Base-by-base conservation (phyloP, 2,888 invertebrate genomes). In the Drosophila monieri region DNA sequence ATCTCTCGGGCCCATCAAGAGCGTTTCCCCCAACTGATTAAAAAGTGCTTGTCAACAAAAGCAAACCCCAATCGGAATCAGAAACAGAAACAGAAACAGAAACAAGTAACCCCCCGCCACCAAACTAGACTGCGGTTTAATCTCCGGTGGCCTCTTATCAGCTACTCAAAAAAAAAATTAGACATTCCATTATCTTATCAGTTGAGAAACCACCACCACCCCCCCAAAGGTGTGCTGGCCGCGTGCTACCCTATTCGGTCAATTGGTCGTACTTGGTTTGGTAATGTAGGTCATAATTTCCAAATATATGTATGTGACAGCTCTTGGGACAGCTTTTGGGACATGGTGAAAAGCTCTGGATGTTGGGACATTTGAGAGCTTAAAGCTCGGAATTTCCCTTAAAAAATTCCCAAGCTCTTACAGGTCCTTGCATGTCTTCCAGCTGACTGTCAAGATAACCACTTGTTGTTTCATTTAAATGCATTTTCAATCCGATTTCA, bases 271-370 rank as follows among this genome's bases (percentile, higher is more conserved):
- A 30, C 48, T 37, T 43, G 23, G 21, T 25, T 59, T 66, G 46
- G 52, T 48, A 64, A 68, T 55, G 54, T 61, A 47, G 64, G 66
- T 64, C 67, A 68, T 68, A 64, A 64, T 44, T 46, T 52, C 12
- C 62, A 6, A n/a, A 35, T 6, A 35, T 35, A 35, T 35, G n/a
- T 35, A 32, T 12, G 5, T 51, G 18, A 2, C 18, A 59, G 30
- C 51, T 18, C 72, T 74, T 83, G 57, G 61, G 68, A 69, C 74
- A 72, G 48, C 47, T 72, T 80, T 52, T 52, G 72, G 72, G 51
- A 77, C 47, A 46, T 48, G 30, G 54, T 55, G 46, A 15, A 5
- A 55, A 55, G 54, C 27, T 27, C 2, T 27, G 12, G 41, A 53
- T 23, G n/a, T 51, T 15, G 39, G 15, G 39, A 41, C 14, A 18